Conservation (phyloP, 2,888 invertebrate species). For the Plebejus melissa region DNA sequence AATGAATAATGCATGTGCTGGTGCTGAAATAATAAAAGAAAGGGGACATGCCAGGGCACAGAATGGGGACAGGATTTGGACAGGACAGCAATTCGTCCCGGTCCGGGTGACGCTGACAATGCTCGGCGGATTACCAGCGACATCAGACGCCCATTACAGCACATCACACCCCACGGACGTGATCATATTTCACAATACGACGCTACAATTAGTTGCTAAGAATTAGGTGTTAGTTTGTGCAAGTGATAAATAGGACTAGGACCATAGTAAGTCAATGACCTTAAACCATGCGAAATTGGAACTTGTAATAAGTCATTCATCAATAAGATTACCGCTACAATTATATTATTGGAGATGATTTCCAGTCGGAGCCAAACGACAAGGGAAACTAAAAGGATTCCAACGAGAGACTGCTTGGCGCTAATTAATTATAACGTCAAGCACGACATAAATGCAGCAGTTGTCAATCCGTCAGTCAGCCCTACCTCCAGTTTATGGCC, state of each 20-base stretch:
- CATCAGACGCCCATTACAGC: conserved; percentile 19
- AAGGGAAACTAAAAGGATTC: not conserved
- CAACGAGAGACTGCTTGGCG: not conserved
- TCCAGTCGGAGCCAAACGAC: not conserved
- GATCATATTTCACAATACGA: conserved; percentile 24
- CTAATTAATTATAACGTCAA: conserved; percentile 38
- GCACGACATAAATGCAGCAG: conserved; percentile 48
- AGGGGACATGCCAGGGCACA: conserved; percentile 38
- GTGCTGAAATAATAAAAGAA: conserved; percentile 57
- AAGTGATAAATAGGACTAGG: not conserved
- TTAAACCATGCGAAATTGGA: not conserved
- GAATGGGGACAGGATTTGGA: conserved; percentile 45
- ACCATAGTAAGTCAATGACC: not conserved
- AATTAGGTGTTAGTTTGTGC: not conserved
- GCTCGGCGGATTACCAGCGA: conserved; percentile 40
- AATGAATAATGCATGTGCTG: conserved; percentile 63
- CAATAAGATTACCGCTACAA: not conserved
- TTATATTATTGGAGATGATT: not conserved
- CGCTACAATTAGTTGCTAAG: conserved; percentile 16
- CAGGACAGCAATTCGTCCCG: conserved; percentile 55
- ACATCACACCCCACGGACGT: conserved; percentile 14
- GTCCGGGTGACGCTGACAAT: conserved; percentile 45
- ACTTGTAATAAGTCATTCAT: not conserved
- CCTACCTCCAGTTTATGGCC: conserved; percentile 57
- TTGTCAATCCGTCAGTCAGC: conserved; percentile 46